Evolutionary conservation across 1,140 invertebrate genomes (phyloP).

Genomic region (Aphaenogaster floridana): DNA sequence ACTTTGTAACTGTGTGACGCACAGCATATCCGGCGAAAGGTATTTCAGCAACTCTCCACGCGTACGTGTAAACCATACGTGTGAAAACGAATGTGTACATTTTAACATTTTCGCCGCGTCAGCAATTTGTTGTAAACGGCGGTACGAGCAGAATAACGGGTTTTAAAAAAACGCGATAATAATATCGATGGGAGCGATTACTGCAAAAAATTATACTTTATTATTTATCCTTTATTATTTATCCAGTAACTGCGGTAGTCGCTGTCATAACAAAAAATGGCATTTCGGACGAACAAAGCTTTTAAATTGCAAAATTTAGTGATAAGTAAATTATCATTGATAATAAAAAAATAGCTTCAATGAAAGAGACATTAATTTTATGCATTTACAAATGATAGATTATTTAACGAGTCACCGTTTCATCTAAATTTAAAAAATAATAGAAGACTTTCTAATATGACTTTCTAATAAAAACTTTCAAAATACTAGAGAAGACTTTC

Average conservation of each 20-base stretch:
- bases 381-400: not conserved
- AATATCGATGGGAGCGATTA: not conserved
- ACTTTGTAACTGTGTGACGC: constrained; percentile 70
- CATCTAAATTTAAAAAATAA: not conserved
- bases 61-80: not conserved
- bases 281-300: not conserved
- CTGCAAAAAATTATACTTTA: not conserved
- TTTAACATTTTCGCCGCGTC: constrained; percentile 44
- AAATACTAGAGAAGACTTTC: not conserved
- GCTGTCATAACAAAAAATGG: not conserved
- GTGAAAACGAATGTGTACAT: constrained; percentile 14
- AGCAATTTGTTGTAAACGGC: constrained; percentile 1
- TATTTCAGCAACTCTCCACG: constrained; percentile 65
- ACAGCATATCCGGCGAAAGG: constrained; percentile 60
- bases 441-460: not conserved
- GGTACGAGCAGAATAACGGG: not conserved
- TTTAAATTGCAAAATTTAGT: constrained; percentile 5
- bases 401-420: not conserved
- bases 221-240: not conserved
- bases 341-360: constrained; percentile 12
- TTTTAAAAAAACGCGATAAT: not conserved
- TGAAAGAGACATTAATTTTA: not conserved
- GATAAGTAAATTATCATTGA: not conserved
- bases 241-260: not conserved
- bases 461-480: not conserved